Evolutionary conservation across 2,113 vertebrate genomes (phyloP).

Genomic region (Redunca redunca): DNA sequence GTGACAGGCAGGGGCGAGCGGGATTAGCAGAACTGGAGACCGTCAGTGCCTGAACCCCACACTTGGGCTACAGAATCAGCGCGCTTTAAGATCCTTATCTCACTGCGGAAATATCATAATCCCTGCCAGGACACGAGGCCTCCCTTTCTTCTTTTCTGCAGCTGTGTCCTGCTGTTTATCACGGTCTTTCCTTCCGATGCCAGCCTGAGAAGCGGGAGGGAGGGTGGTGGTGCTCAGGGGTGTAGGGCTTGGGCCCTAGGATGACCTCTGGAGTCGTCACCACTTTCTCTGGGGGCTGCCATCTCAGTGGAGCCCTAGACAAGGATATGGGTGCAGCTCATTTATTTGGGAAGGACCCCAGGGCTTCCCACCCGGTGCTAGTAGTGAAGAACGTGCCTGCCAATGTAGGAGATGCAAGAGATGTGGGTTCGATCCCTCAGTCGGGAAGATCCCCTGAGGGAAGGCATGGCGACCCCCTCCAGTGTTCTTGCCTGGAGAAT

Average conservation of each 20-base stretch:
- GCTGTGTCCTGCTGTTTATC: background rate
- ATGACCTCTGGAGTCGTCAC: fast-evolving
- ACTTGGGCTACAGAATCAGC: fast-evolving
- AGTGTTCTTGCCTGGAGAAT: background rate
- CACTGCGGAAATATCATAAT: background rate
- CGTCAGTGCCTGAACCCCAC: background rate
- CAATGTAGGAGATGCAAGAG: background rate
- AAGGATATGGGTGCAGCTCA: background rate
- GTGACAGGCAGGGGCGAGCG: fast-evolving
- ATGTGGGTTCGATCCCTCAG: background rate
- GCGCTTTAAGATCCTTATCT: constrained; percentile 42
- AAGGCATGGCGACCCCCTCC: background rate
- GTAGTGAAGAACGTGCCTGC: background rate
- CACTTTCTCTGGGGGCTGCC: background rate
- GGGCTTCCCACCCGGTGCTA: fast-evolving
- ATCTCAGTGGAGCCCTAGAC: background rate
- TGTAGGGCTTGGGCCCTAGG: fast-evolving
- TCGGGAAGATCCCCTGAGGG: background rate
- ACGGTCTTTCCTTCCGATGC: fast-evolving
- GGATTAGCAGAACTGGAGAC: background rate
- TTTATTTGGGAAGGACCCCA: background rate
- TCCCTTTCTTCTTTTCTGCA: background rate
- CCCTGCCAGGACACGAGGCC: background rate
- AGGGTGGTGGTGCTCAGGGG: fast-evolving
- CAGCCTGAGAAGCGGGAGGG: fast-evolving